Base-by-base conservation (phyloP, 2,888 invertebrate species). In the Trissolcus japonicus region DNA sequence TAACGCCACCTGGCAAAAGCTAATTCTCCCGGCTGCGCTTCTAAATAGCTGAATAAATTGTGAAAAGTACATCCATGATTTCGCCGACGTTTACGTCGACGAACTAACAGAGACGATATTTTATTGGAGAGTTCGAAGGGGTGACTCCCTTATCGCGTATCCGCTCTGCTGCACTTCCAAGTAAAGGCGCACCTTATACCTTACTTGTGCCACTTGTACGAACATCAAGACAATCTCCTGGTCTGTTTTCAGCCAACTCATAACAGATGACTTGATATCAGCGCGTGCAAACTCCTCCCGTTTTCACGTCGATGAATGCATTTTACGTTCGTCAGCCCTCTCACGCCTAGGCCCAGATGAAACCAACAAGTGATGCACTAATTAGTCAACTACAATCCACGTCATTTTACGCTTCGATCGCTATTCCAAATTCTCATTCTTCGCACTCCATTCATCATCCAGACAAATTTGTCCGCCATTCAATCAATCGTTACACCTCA, bases 21-120 rank as follows among this genome's bases (percentile, higher is more conserved):
- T 83, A 82, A 82, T 83, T 78, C 82, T 67, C 79, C 63, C 69
- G 62, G 67, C 54, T 65, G 57, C 78, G 79, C 67, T 11, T 80
- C 84, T 85, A 86, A 88, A 87, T 87, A 88, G 87, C 83, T 84
- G 86, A 85, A 87, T 87, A 88, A 88, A 87, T 88, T 86, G 82
- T 74, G 81, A 80, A 67, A 51, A 71, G 80, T 79, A 80, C 82
- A 72, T 80, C 80, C 79, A 69, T 76, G 78, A 69, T 78, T 76
- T 65, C 76, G 63, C 21, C 65, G 76, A 65, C 65, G 48, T 56
- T 55, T 46, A 75, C 72, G 75, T 56, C 75, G 75, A 65, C 63
- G 66, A 73, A 59, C 73, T 57, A 57, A 66, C 74, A 54, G 62
- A 57, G 62, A 51, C 71, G 71, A 61, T 65, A 68, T 75, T 72